Evolutionary conservation across 2,797 vertebrate species (phyloP).

Genomic region (Percopsis omiscomaycus): DNA sequence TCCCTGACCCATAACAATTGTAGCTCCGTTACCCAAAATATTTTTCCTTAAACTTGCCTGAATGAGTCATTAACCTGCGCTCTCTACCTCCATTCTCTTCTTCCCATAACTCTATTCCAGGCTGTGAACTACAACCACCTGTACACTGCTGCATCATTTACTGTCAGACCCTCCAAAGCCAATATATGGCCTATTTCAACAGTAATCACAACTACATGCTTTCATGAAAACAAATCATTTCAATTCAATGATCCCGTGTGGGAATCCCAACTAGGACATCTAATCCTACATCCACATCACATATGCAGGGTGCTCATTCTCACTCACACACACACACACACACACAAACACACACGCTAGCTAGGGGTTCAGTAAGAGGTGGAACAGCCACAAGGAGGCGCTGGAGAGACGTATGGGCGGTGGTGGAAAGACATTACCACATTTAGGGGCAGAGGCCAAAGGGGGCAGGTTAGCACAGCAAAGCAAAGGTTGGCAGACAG

Average conservation of each 20-base stretch:
- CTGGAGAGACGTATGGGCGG: constrained; percentile 57
- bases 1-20: constrained; percentile 43
- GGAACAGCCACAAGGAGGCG: constrained; percentile 72
- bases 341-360: not conserved
- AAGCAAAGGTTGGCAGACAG: constrained; percentile 70
- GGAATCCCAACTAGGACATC: constrained; percentile 43
- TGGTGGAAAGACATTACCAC: constrained; percentile 55
- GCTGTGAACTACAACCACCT: constrained; percentile 52
- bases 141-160: constrained; percentile 58
- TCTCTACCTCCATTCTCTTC: constrained; percentile 39
- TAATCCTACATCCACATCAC: constrained; percentile 43
- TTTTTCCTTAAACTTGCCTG: constrained; percentile 1
- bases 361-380: constrained; percentile 41
- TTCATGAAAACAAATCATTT: constrained; percentile 48
- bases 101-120: constrained; percentile 45
- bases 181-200: constrained; percentile 59
- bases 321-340: constrained; percentile 6
- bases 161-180: constrained; percentile 56
- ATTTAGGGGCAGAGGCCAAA: constrained; percentile 52
- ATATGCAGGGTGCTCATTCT: constrained; percentile 7
- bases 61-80: constrained; percentile 42
- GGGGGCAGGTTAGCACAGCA: constrained; percentile 66
- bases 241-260: constrained; percentile 43
- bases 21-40: constrained; percentile 37
- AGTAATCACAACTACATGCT: constrained; percentile 52